phyloP scores from a whole-genome alignment of 1,140 invertebrate genomes.

The Fopius arisanus region DNA sequence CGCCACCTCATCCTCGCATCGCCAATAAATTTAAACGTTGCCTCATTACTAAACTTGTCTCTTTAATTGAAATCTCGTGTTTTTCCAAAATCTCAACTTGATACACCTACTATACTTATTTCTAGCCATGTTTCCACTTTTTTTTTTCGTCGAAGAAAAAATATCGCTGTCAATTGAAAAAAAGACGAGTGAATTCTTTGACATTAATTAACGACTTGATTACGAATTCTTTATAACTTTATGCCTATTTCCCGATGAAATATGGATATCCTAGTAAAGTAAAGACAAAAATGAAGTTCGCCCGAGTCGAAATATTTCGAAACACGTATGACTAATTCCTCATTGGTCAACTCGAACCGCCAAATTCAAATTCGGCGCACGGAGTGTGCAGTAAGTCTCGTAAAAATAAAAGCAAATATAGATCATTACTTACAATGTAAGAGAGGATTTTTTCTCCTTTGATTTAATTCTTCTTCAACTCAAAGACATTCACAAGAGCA shows the following conservation, averaged over 20 bases:
- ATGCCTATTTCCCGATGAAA: too few relatives aligned
- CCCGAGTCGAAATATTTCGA: too few relatives aligned
- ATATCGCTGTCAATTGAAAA: neutral
- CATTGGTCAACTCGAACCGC: too few relatives aligned
- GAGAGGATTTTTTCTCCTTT: neutral
- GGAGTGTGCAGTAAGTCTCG: too few relatives aligned
- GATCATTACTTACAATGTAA: constrained; percentile 8
- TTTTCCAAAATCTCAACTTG: constrained; percentile 24
- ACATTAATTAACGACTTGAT: neutral
- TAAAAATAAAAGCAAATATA: too few relatives aligned
- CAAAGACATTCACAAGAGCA: neutral
- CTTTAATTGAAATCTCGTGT: constrained; percentile 37
- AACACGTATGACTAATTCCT: too few relatives aligned
- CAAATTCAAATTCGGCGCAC: too few relatives aligned
- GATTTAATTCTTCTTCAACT: neutral
- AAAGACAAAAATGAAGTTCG: too few relatives aligned
- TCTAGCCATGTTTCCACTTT: constrained; percentile 2
- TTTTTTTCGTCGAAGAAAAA: neutral
- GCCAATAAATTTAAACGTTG: constrained; percentile 29
- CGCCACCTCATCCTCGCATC: constrained; percentile 8
- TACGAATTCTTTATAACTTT: too few relatives aligned
- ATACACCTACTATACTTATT: neutral
- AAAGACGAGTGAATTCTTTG: neutral
- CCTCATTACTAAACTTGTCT: constrained; percentile 35
- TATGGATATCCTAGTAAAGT: too few relatives aligned